phyloP scores from a whole-genome alignment of 2,888 invertebrate species.

The Calliopum simillimum region DNA sequence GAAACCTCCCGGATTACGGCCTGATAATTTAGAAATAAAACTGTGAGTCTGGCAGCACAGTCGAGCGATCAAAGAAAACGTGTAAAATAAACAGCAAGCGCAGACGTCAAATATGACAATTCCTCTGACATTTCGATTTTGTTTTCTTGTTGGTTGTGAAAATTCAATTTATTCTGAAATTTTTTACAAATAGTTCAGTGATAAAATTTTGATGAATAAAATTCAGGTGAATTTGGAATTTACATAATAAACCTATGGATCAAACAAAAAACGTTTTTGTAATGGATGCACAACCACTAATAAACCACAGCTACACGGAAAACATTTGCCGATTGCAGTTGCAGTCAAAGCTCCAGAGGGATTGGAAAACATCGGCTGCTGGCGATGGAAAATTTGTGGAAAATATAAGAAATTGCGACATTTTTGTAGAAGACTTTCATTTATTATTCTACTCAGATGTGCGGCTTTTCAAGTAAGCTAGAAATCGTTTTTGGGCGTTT shows the following conservation, averaged over 20 bases:
- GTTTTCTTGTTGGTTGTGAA: conserved; percentile 1
- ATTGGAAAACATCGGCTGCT: neutral
- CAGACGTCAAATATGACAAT: neutral
- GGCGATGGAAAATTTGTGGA: conserved; percentile 50
- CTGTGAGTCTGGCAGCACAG: no score
- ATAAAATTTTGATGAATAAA: neutral
- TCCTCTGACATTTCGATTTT: conserved; percentile 1
- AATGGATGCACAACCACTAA: conserved; percentile 22
- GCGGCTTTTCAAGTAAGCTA: conserved; percentile 55
- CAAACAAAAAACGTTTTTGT: neutral
- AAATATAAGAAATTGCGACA: conserved; percentile 60
- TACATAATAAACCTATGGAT: neutral
- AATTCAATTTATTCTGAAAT: neutral
- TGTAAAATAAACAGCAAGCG: neutral
- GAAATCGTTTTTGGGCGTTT: neutral
- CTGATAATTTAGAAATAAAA: no score
- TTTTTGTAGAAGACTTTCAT: conserved; percentile 60
- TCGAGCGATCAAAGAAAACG: no score
- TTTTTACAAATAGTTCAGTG: no score
- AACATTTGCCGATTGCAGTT: conserved; percentile 43
- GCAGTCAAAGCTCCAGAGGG: neutral
- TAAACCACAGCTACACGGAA: conserved; percentile 41
- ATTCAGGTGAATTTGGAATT: neutral
- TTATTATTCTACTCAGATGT: conserved; percentile 61
- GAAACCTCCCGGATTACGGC: no score